Conservation (phyloP, 2,888 invertebrate genomes). For the Saturnia pavonia region DNA sequence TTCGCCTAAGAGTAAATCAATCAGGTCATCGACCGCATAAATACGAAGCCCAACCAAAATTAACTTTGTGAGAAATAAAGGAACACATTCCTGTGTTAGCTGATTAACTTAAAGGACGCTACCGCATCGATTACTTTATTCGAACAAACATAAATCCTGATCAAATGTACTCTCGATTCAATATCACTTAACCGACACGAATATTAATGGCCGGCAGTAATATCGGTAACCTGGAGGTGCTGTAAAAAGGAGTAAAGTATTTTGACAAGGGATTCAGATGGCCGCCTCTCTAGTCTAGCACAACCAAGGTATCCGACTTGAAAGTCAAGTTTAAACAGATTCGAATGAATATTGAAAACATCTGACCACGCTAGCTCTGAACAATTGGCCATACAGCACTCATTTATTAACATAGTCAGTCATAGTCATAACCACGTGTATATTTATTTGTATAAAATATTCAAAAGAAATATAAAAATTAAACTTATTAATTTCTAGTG, state of each 20-base stretch:
- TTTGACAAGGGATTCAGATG: constrained; percentile 1
- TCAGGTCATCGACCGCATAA: neutral
- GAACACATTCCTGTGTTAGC: constrained; percentile 15
- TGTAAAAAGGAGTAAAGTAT: constrained; percentile 19
- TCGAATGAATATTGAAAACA: no score
- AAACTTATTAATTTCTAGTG: constrained; percentile 34
- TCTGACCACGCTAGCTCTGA: no score
- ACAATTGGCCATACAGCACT: no score
- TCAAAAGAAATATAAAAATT: neutral
- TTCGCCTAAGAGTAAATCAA: neutral
- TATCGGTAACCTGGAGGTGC: constrained; percentile 36
- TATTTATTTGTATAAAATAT: neutral
- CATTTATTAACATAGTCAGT: no score
- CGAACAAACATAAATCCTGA: constrained; percentile 41
- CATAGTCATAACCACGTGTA: no score
- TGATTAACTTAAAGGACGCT: constrained; percentile 15
- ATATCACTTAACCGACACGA: constrained; percentile 34
- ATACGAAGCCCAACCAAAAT: constrained; percentile 8
- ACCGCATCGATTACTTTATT: constrained; percentile 35
- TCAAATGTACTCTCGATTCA: constrained; percentile 38
- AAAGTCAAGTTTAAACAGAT: constrained; percentile 13
- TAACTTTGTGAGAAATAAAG: neutral
- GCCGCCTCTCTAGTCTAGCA: neutral
- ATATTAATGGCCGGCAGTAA: constrained; percentile 43
- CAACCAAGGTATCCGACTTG: constrained; percentile 10